These are phyloP conservation scores for Chamaetylas fuelleborni DNA, from an alignment of 2,113 vertebrate genomes.

Conservation along the genomic window DNA sequence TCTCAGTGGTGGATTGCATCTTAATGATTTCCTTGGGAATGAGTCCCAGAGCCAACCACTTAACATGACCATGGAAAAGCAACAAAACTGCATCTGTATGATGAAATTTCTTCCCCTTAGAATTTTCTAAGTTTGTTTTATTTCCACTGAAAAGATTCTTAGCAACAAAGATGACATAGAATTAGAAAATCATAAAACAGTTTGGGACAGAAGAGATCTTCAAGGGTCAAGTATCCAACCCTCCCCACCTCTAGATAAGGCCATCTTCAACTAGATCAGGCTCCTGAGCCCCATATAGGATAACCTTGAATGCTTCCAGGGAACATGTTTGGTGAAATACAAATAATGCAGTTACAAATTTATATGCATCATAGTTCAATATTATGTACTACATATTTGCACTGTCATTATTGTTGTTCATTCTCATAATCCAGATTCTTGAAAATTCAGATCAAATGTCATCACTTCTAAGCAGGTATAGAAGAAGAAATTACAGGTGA, in stretches of 20 bases:
- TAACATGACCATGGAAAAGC: neutral
- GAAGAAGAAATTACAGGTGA: no score
- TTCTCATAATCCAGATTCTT: neutral
- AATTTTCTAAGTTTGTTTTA: neutral
- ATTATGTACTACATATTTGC: neutral
- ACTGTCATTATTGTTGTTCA: neutral
- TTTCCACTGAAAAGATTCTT: neutral
- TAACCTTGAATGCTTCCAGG: neutral
- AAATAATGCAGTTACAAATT: neutral
- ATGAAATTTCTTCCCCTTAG: neutral
- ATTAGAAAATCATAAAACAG: neutral
- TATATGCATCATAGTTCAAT: neutral
- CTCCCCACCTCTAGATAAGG: rapidly evolving
- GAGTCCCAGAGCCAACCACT: neutral
- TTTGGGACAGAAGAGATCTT: neutral
- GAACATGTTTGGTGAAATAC: neutral
- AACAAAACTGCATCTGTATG: neutral
- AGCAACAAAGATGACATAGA: neutral
- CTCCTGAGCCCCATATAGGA: neutral
- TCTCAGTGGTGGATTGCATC: neutral
- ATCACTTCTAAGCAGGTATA: rapidly evolving
- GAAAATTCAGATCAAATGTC: neutral
- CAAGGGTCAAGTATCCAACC: neutral
- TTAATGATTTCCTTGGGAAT: neutral
- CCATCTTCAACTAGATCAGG: neutral